Evolutionary conservation across 1,140 invertebrate genomes (phyloP).

Genomic region (Papilio glaucus): DNA sequence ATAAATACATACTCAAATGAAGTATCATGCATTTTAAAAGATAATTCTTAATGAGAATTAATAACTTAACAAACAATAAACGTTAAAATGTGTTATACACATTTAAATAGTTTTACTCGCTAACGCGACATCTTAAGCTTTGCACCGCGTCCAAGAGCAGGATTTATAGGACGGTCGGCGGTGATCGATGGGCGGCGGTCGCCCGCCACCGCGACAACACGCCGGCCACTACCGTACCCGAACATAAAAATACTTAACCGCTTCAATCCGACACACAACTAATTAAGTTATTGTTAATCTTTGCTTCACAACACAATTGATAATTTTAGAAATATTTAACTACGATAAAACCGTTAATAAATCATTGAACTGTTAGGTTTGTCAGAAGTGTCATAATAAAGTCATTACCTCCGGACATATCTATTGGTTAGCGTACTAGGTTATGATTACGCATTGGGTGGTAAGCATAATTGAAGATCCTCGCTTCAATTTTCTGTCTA

Average conservation of each 20-base stretch:
- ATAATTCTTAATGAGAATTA: not conserved
- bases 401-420: too few relatives aligned
- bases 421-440: too few relatives aligned
- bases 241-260: slow-evolving; percentile 40
- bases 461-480: too few relatives aligned
- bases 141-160: slow-evolving; percentile 50
- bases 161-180: slow-evolving; percentile 71
- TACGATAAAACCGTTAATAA: not conserved
- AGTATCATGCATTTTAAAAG: not conserved
- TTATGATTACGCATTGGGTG: too few relatives aligned
- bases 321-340: not conserved
- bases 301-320: not conserved
- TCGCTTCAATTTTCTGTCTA: too few relatives aligned
- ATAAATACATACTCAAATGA: not conserved
- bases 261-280: slow-evolving; percentile 10
- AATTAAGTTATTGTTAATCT: slow-evolving; percentile 33
- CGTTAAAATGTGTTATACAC: not conserved
- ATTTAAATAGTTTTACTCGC: slow-evolving; percentile 2
- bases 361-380: too few relatives aligned
- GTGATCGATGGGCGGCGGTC: slow-evolving; percentile 75
- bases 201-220: slow-evolving; percentile 60
- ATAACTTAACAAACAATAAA: not conserved
- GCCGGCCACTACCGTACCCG: slow-evolving; percentile 62
- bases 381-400: too few relatives aligned
- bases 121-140: slow-evolving; percentile 39